These are phyloP conservation scores for Panthera tigris DNA, from an alignment of 2,113 vertebrate genomes.

Conservation along the genomic window DNA sequence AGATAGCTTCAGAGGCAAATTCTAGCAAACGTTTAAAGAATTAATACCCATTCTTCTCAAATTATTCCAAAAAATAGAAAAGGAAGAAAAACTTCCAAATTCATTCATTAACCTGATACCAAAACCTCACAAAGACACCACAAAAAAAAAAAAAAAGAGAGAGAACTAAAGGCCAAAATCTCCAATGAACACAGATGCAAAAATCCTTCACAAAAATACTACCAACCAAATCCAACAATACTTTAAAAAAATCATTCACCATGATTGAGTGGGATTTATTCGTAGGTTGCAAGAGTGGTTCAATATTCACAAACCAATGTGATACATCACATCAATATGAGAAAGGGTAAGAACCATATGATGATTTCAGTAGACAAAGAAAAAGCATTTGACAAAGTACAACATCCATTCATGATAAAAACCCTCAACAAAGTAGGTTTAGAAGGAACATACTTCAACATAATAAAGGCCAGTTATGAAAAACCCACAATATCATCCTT, in stretches of 20 bases:
- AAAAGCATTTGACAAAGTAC: not conserved
- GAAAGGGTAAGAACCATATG: not conserved
- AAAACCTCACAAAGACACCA: not conserved
- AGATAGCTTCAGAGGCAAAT: not conserved
- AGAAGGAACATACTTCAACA: not conserved
- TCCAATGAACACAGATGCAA: not conserved
- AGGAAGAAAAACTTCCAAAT: not conserved
- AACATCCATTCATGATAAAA: not conserved
- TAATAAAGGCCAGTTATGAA: not conserved
- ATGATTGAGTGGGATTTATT: not conserved
- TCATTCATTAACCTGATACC: not conserved
- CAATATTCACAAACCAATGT: not conserved
- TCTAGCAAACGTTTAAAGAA: not conserved
- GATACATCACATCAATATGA: not conserved
- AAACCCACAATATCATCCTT: not conserved
- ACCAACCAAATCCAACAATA: not conserved
- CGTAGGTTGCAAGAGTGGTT: not conserved
- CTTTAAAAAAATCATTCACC: not conserved
- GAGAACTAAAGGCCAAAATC: not conserved
- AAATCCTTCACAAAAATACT: not conserved
- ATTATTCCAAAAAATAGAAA: not conserved
- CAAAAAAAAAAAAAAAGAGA: not conserved
- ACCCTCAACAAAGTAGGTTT: not conserved
- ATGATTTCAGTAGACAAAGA: not conserved
- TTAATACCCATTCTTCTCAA: not conserved